These are phyloP conservation scores for Eremobia ochroleuca DNA, from an alignment of 2,888 invertebrate species.

Conservation along the genomic window DNA sequence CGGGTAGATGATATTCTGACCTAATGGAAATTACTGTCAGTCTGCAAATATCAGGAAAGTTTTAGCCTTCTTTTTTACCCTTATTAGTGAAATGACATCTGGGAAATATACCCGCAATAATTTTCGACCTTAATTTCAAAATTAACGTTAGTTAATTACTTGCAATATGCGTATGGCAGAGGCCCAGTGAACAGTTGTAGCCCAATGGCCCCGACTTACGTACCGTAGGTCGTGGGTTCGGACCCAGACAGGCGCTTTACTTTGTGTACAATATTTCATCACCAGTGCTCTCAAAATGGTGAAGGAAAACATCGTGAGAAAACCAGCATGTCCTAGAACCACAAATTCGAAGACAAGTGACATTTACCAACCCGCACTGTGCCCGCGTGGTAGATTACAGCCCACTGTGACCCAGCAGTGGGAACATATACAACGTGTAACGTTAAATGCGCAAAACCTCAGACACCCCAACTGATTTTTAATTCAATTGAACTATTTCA, in stretches of 20 bases:
- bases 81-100: constrained; percentile 11
- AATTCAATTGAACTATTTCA: no score
- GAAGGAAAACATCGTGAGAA: background rate
- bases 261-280: no score
- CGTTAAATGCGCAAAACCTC: no score
- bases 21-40: constrained; percentile 44
- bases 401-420: background rate
- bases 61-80: background rate
- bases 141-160: background rate
- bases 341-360: background rate
- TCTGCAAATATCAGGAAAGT: constrained; percentile 4
- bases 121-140: background rate
- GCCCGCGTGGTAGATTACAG: background rate
- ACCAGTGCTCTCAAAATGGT: background rate
- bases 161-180: background rate
- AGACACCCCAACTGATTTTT: no score
- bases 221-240: no score
- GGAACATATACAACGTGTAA: no score
- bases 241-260: no score
- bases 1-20: constrained; percentile 34
- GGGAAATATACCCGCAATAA: background rate
- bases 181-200: no score
- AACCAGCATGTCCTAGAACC: background rate
- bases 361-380: background rate
- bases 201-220: no score